Conservation (phyloP, 2,888 invertebrate genomes). For the Myopa tessellatipennis region DNA sequence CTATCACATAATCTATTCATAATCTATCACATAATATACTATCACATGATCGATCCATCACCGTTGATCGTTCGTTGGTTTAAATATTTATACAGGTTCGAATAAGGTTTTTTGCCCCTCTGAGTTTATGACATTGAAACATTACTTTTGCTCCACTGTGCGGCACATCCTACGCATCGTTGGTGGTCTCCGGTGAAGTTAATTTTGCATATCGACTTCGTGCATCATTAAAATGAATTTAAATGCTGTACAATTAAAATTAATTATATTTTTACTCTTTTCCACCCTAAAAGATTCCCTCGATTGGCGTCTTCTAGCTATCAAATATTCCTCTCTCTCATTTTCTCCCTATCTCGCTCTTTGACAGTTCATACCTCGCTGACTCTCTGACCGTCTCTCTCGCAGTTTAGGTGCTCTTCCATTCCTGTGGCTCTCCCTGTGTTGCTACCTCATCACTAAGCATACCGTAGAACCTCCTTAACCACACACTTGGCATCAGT, state of each 20-base stretch:
- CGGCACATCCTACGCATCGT: constrained; percentile 52
- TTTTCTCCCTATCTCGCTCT: neutral
- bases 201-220: constrained; percentile 39
- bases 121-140: neutral
- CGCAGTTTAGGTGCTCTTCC: too few species aligned
- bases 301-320: too few species aligned
- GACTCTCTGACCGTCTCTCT: neutral
- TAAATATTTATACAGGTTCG: neutral
- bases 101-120: neutral
- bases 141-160: constrained; percentile 14
- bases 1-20: too few species aligned
- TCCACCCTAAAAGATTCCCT: neutral
- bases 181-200: constrained; percentile 52
- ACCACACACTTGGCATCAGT: neutral
- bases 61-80: too few species aligned
- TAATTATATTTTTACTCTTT: neutral
- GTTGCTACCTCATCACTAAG: too few species aligned
- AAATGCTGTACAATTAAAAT: constrained; percentile 43
- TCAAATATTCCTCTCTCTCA: neutral
- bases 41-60: too few species aligned
- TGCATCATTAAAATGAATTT: constrained; percentile 44
- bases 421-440: too few species aligned
- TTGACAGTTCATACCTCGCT: neutral
- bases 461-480: neutral
- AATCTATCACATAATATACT: too few species aligned